These are phyloP conservation scores for Eptesicus fuscus DNA, from an alignment of 2,113 vertebrate genomes.

Conservation along the genomic window DNA sequence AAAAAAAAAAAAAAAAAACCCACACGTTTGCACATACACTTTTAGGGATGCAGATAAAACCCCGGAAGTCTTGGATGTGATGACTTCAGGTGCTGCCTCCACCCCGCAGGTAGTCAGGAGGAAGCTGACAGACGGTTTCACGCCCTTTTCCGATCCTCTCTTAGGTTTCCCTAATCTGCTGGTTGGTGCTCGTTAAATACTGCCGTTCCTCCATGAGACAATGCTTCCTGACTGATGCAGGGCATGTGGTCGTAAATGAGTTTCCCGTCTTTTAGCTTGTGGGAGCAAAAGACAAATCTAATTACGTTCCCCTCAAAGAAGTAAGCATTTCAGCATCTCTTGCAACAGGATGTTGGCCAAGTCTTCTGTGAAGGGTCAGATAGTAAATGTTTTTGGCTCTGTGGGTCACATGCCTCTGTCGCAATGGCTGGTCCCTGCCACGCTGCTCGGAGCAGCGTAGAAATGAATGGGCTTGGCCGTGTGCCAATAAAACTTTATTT, in stretches of 20 bases:
- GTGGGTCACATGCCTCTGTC: not conserved
- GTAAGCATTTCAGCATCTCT: not conserved
- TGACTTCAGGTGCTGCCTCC: rapidly evolving
- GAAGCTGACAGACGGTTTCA: not conserved
- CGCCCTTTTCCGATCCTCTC: not conserved
- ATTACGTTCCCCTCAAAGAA: conserved; percentile 6
- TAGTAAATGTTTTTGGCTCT: conserved; percentile 51
- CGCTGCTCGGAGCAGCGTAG: not conserved
- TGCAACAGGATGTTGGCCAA: conserved; percentile 8
- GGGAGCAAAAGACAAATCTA: not conserved
- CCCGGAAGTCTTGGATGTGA: not conserved
- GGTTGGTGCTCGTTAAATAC: not conserved
- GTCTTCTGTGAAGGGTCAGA: not conserved
- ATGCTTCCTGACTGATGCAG: not conserved
- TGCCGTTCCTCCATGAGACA: not conserved
- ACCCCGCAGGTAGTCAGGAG: not conserved
- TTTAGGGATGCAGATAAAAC: not conserved
- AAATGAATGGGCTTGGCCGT: not conserved
- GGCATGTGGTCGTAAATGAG: not conserved
- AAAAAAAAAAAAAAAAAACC: not conserved
- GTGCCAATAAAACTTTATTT: conserved; percentile 71
- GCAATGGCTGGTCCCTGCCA: not conserved
- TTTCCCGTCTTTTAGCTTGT: not conserved
- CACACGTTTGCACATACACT: rapidly evolving
- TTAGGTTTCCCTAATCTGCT: not conserved